Base-by-base conservation (phyloP, 2,797 vertebrate species). In the Pangasius sanitwongsei region DNA sequence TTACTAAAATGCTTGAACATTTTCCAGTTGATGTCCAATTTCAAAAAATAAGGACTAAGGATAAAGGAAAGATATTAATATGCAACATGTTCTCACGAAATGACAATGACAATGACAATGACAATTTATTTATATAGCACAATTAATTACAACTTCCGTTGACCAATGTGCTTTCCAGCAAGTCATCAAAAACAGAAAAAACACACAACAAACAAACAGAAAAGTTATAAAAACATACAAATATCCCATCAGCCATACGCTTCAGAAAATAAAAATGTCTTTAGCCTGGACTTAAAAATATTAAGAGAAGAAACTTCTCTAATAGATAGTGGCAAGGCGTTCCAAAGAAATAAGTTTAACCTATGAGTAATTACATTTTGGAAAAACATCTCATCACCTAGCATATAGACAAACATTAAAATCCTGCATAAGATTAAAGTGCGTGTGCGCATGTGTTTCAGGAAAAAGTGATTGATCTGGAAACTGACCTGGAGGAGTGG, bases 401-500 rank as follows among this genome's bases (percentile, higher is more conserved):
- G 7, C 78, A 77, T 48, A 50, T 50, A 77, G 41, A 48, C 25
- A 23, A 34, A 31, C 78, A 57, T 31, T 80, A 57, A n/a, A n/a
- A 85, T 70, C 48, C 41, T 31, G 7, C n/a, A 34, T 44, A 3
- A 23, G 2, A 55, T 37, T 28, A 48, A 70, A 59, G 18, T 70
- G 50, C 50, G 34, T 15, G 55, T 44, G 57, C 8, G 44, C 44
- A 48, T 48, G 37, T 81, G 9, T 88, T 70, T 69, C 92, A 97
- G 96, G 96, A 97, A 92, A 95, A 94, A 77, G 84, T 96, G 31
- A 95, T 97, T 3, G 96, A 96, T 90, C 85, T 96, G 90, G 96
- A 97, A 92, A 93, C 87, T 0, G 96, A 96, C 7, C 86, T 96
- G 90, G 96, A 97, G 92, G 96, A 96, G 87, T 89, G 96, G 90